phyloP scores from a whole-genome alignment of 1,140 invertebrate genomes.

The Achroia grisella region DNA sequence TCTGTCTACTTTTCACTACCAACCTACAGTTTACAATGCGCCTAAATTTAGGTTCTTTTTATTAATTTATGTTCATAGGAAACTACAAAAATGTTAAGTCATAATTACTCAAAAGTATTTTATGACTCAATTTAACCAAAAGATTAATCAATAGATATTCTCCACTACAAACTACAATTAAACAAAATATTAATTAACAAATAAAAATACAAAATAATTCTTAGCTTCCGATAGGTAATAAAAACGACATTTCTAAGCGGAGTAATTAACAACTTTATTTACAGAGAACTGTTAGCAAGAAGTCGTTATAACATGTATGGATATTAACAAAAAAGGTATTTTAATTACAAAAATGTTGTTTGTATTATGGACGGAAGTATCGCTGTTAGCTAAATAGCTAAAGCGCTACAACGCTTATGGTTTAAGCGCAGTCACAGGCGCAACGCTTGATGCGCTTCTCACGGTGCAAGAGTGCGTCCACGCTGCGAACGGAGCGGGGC shows the following conservation, averaged over 20 bases:
- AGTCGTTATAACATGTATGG: slow-evolving; percentile 13
- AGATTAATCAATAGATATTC: too few species aligned
- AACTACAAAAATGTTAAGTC: not conserved
- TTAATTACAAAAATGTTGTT: slow-evolving; percentile 21
- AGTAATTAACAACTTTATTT: slow-evolving; percentile 49
- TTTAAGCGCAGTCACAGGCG: slow-evolving; percentile 47
- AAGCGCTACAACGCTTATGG: slow-evolving; percentile 1
- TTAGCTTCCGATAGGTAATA: slow-evolving; percentile 20
- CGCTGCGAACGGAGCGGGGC: slow-evolving; percentile 60
- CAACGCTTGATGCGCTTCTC: slow-evolving; percentile 60
- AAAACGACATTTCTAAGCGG: slow-evolving; percentile 24
- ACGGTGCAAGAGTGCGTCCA: slow-evolving; percentile 34
- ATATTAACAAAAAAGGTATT: slow-evolving; percentile 22
- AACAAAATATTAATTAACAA: slow-evolving; percentile 15
- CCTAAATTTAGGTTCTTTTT: too few species aligned
- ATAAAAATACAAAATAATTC: slow-evolving; percentile 31
- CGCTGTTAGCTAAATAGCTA: not conserved
- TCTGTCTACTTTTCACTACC: too few species aligned
- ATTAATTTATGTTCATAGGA: too few species aligned
- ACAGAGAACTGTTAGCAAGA: slow-evolving; percentile 39
- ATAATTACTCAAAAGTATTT: too few species aligned
- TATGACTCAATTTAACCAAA: too few species aligned
- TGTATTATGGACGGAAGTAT: slow-evolving; percentile 40
- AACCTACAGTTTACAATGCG: too few species aligned
- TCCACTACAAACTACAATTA: too few species aligned